Conservation (phyloP, 2,888 invertebrate species). For the Tryphoninae sp. region DNA sequence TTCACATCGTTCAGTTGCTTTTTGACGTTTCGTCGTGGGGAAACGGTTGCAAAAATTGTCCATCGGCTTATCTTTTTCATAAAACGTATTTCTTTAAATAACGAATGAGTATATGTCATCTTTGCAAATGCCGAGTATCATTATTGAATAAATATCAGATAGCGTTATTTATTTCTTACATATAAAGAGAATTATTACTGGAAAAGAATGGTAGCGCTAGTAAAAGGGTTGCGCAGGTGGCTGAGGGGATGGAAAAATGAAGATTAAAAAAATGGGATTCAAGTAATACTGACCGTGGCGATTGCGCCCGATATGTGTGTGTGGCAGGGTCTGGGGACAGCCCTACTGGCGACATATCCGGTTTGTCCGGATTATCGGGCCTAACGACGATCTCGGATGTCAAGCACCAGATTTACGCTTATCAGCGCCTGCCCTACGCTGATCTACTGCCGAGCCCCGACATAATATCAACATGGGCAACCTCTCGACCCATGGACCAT, state of each 20-base stretch:
- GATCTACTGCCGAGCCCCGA: conserved; percentile 80
- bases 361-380: conserved; percentile 76
- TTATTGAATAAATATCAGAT: no score
- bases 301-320: conserved; percentile 66
- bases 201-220: neutral
- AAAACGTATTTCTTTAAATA: no score
- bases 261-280: conserved; percentile 25
- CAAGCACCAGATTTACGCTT: conserved; percentile 79
- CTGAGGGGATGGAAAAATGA: conserved; percentile 2
- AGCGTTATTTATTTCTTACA: no score
- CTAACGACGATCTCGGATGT: conserved; percentile 76
- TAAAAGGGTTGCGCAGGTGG: neutral
- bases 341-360: conserved; percentile 77
- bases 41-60: no score
- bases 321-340: conserved; percentile 78
- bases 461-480: conserved; percentile 80
- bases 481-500: conserved; percentile 81
- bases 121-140: no score
- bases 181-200: no score
- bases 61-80: no score
- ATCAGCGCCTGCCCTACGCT: conserved; percentile 81
- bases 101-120: no score
- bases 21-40: no score
- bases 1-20: no score
- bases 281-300: conserved; percentile 46